These are phyloP conservation scores for Peromyscus leucopus DNA, from an alignment of 2,113 vertebrate species.

Conservation along the genomic window DNA sequence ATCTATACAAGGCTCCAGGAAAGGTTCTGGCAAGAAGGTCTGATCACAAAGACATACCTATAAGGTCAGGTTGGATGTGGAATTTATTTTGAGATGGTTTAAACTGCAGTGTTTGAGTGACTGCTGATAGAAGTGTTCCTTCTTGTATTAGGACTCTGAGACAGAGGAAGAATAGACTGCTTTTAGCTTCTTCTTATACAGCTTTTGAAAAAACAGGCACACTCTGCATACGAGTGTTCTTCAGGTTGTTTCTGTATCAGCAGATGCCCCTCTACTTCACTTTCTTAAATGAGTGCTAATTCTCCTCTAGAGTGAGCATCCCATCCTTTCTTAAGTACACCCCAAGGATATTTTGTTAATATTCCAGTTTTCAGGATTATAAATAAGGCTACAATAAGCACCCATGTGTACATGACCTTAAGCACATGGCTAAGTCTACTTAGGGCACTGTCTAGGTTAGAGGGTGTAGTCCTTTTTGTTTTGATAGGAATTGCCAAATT, in stretches of 20 bases:
- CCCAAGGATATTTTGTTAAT: background rate
- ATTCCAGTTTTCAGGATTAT: conserved; percentile 2
- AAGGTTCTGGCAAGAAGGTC: background rate
- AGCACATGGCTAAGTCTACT: background rate
- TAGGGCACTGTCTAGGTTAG: conserved; percentile 37
- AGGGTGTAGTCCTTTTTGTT: conserved; percentile 27
- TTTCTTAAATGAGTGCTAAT: background rate
- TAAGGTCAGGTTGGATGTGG: background rate
- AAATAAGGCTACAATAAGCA: background rate
- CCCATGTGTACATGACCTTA: background rate
- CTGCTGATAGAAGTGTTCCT: background rate
- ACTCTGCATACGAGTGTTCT: background rate
- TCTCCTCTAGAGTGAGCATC: background rate
- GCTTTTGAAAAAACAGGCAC: background rate
- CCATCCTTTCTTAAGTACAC: background rate
- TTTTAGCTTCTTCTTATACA: conserved; percentile 27
- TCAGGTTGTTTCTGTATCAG: background rate
- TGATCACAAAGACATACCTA: background rate
- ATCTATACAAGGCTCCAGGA: background rate
- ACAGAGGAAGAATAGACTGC: background rate
- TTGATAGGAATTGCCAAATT: conserved; percentile 45
- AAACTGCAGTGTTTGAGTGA: background rate
- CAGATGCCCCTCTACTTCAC: background rate
- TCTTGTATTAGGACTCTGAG: background rate
- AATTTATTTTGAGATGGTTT: conserved; percentile 29